Conservation (phyloP, 2,797 vertebrate genomes). For the Tragopan temminckii region DNA sequence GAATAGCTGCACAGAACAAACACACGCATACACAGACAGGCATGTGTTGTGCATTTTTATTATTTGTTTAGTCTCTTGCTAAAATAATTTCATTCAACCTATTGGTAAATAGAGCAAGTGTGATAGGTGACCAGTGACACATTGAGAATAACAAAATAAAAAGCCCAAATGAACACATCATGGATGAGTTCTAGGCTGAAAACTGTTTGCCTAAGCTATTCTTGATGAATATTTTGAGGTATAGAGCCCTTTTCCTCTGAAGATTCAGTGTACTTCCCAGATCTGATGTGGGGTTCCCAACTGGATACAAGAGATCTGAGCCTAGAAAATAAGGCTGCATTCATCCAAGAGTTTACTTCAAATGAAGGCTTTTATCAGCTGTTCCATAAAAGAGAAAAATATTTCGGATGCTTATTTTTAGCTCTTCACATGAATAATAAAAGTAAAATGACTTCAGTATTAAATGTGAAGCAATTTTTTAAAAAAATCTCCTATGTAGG, state of each 20-base stretch:
- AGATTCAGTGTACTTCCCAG: neutral
- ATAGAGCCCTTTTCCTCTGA: neutral
- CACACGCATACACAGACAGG: neutral
- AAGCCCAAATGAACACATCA: neutral
- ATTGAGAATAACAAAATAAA: slow-evolving; percentile 11
- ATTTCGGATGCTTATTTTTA: slow-evolving; percentile 55
- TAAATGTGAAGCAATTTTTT: neutral
- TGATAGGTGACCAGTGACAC: neutral
- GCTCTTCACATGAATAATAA: neutral
- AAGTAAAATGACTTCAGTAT: neutral
- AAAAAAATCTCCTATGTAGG: neutral
- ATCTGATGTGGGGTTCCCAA: neutral
- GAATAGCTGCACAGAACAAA: neutral
- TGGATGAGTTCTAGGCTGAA: neutral
- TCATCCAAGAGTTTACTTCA: slow-evolving; percentile 14
- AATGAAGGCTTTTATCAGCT: neutral
- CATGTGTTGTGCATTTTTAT: neutral
- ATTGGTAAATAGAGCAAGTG: neutral
- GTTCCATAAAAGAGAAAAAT: slow-evolving; percentile 55
- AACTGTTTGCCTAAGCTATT: slow-evolving; percentile 1
- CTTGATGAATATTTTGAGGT: slow-evolving; percentile 9
- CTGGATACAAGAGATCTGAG: neutral
- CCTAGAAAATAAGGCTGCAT: neutral
- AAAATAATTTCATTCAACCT: neutral
- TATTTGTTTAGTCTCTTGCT: neutral